Evolutionary conservation across 1,140 invertebrate genomes (phyloP), one percentile per base, ranked within the genome.

Genomic region (Drosophila repletoides): DNA sequence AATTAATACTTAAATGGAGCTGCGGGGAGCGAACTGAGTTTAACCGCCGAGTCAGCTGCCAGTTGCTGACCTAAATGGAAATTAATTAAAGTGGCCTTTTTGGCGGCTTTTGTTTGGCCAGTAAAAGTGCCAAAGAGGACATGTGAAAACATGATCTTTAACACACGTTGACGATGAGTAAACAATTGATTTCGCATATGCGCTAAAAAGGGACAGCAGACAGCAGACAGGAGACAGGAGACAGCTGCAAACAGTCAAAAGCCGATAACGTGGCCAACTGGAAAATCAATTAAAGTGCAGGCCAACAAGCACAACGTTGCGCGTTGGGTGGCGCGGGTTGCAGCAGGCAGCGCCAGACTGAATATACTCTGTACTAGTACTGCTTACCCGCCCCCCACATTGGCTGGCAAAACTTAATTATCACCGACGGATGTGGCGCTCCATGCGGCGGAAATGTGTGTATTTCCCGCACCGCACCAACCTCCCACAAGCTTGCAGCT

Each of bases 211-310:
- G 3, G 12, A 43, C 19, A 40, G 45, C 56, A 21, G 52, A 3
- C 6, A 21, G 31, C 48, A 17, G 29, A 26, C 15, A 28, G 22
- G 31, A 31, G 40, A 31, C 59, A 69, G n/a, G n/a, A n/a, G 22
- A 38, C 22, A 48, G 58, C 77, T 83, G 77, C 77, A 67, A 70
- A 59, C 79, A 72, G 55, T 15, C 73, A 73, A 73, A 58, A 28
- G 43, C 6, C 73, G 77, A 84, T 84, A 84, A 79, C 80, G 66
- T 79, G 74, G 58, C 70, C 79, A 74, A 67, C 79, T 83, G 81
- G 58, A 76, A 84, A 79, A 84, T 84, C 79, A 84, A 84, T 84
- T 84, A 79, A 79, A 79, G 71, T 67, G 61, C 77, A 83, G 51
- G 55, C 49, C 34, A 71, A 15, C 65, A 58, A 36, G 33, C 55